These are phyloP conservation scores for Acanthiza pusilla DNA, from an alignment of 2,797 vertebrate genomes.

Conservation along the genomic window DNA sequence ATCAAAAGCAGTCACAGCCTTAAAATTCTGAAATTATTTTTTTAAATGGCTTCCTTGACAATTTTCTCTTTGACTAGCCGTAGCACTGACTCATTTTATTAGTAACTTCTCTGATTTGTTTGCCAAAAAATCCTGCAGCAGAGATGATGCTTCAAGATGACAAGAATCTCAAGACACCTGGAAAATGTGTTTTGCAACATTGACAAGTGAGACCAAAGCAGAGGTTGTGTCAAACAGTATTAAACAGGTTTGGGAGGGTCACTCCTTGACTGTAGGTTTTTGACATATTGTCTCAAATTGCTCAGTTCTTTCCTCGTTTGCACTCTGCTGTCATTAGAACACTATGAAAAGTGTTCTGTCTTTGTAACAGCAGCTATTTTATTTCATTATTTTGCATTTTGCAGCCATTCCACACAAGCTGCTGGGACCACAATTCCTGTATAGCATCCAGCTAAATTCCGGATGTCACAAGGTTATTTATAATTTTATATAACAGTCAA, in stretches of 20 bases:
- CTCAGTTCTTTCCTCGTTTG: not conserved
- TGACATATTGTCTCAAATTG: not conserved
- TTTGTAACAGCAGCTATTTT: not conserved
- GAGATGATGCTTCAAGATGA: not conserved
- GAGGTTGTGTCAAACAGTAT: not conserved
- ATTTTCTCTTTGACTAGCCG: not conserved
- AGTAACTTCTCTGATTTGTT: not conserved
- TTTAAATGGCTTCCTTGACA: not conserved
- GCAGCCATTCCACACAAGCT: not conserved
- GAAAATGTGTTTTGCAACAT: not conserved
- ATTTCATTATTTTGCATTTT: not conserved
- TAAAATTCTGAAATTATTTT: not conserved
- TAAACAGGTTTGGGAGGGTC: not conserved
- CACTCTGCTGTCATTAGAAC: not conserved
- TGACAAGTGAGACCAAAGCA: not conserved
- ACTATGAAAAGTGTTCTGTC: not conserved
- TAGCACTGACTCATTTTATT: not conserved
- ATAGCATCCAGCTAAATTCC: not conserved
- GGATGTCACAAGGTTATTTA: not conserved
- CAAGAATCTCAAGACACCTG: not conserved
- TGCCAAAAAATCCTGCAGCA: not conserved
- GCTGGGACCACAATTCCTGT: not conserved
- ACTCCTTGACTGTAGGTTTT: not conserved
- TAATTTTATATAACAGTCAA: not conserved
- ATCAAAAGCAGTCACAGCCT: not conserved